Evolutionary conservation across 2,113 vertebrate species (phyloP).

Genomic region (Sphaerodactylus townsendi): DNA sequence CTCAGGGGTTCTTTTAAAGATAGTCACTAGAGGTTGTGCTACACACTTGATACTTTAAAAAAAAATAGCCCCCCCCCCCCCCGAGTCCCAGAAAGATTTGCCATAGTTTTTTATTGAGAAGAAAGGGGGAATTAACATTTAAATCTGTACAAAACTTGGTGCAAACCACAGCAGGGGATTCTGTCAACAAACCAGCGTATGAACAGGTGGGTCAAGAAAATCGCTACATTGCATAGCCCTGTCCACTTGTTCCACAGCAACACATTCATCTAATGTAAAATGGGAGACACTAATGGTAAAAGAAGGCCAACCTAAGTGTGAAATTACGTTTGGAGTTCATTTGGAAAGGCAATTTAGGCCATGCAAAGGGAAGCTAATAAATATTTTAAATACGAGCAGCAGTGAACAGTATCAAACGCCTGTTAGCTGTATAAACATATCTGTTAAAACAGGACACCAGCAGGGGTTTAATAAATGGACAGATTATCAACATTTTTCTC

Average conservation of each 20-base stretch:
- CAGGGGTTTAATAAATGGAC: background rate
- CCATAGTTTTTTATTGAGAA: no score
- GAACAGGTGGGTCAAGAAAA: background rate
- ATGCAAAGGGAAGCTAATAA: background rate
- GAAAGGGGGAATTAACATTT: no score
- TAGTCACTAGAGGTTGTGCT: no score
- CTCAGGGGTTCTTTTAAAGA: no score
- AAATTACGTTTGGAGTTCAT: conserved; percentile 8
- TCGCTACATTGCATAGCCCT: background rate
- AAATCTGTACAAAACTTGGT: no score
- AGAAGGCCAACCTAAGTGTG: background rate
- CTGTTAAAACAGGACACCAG: background rate
- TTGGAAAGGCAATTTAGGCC: conserved; percentile 15
- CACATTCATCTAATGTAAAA: background rate
- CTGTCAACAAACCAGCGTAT: background rate
- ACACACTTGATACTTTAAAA: no score
- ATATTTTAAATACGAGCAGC: background rate
- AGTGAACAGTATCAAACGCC: background rate
- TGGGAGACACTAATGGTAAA: background rate
- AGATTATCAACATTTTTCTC: conserved; percentile 6
- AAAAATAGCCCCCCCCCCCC: no score
- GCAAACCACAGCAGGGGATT: background rate
- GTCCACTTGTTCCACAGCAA: background rate
- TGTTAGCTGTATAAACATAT: background rate
- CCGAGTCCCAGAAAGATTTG: no score